These are phyloP conservation scores for Gambelia wislizenii DNA, from an alignment of 2,797 vertebrate genomes.

Conservation along the genomic window DNA sequence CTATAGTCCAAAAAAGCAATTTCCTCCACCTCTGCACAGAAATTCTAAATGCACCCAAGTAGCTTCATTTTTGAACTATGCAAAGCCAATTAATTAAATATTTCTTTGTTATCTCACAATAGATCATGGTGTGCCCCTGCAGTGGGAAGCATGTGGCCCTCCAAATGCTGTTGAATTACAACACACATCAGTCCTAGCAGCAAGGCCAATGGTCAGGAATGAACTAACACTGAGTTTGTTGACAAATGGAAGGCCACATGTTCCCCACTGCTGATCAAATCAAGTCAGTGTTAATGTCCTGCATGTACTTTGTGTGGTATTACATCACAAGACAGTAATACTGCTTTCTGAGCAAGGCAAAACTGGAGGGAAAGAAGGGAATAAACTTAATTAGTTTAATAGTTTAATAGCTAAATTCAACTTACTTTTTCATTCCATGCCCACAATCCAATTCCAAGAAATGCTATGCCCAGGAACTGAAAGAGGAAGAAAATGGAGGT, in stretches of 20 bases:
- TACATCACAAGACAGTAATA: neutral
- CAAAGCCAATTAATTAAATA: neutral
- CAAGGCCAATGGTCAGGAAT: neutral
- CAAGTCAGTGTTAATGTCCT: neutral
- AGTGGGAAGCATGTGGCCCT: neutral
- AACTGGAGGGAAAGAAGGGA: neutral
- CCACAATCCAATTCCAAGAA: constrained; percentile 97
- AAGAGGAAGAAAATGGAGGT: constrained; percentile 51
- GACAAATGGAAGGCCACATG: neutral
- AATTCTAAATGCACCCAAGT: neutral
- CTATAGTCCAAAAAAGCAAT: too few species aligned
- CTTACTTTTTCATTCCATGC: constrained; percentile 99
- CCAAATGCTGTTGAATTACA: neutral
- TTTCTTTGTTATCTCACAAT: neutral
- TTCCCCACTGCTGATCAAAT: neutral
- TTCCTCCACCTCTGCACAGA: neutral
- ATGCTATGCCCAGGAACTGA: constrained; percentile 95
- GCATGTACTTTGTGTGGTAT: neutral
- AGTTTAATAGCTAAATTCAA: constrained; percentile 28
- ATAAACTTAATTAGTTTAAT: neutral
- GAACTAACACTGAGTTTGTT: neutral
- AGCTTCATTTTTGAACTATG: neutral
- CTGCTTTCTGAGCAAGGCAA: constrained; percentile 11
- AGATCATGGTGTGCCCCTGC: too few species aligned
- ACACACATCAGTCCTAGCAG: neutral